Conservation (phyloP, 2,888 invertebrate genomes). For the Acrobasis repandana region DNA sequence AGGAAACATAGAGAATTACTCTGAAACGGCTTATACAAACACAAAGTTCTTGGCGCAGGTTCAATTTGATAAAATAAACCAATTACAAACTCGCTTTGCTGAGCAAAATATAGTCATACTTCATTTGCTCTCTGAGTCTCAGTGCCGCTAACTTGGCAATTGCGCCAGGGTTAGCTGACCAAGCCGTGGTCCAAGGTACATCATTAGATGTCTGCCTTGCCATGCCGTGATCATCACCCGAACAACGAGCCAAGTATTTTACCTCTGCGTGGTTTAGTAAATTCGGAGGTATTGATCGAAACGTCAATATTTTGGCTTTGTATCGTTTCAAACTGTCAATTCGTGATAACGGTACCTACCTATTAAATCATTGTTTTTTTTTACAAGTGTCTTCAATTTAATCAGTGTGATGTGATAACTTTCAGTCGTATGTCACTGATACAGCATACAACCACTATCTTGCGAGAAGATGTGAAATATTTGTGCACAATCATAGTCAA, state of each 20-base stretch:
- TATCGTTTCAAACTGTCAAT: background rate
- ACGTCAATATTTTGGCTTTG: background rate
- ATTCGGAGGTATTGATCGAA: conserved; percentile 8
- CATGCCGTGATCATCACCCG: conserved; percentile 18
- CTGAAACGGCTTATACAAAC: background rate
- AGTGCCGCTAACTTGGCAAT: conserved; percentile 21
- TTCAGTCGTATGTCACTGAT: background rate
- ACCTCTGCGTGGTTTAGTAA: conserved; percentile 13
- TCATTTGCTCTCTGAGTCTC: background rate
- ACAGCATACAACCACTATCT: background rate
- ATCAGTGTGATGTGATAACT: background rate
- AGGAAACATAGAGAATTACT: background rate
- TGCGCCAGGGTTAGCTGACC: conserved; percentile 3
- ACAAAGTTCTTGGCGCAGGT: conserved; percentile 3
- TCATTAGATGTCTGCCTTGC: background rate
- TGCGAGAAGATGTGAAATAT: background rate
- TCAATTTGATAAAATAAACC: background rate
- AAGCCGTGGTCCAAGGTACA: conserved; percentile 8
- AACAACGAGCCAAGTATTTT: conserved; percentile 25
- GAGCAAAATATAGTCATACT: background rate
- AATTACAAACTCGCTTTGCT: background rate
- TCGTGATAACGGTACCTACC: background rate
- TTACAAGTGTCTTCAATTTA: background rate
- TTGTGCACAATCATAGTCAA: background rate
- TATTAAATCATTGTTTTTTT: background rate